phyloP scores from a whole-genome alignment of 92 coral and sea anemone genomes.

The Paramuricea clavata region DNA sequence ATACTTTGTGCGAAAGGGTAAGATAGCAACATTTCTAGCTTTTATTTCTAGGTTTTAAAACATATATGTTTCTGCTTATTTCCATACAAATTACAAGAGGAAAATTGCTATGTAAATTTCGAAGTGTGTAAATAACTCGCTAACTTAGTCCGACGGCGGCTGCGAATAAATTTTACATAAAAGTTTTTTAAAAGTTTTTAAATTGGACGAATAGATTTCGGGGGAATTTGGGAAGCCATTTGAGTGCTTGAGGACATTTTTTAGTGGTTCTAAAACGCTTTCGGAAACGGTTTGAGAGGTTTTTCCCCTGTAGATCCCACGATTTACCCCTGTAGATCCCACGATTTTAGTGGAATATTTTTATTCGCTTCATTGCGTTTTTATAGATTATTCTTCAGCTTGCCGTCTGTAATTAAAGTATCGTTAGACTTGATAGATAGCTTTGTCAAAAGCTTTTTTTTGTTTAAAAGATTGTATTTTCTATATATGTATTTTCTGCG shows the following conservation, averaged over 20 bases:
- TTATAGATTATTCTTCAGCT: not conserved
- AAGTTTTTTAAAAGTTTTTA: not conserved
- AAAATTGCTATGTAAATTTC: not conserved
- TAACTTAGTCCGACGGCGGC: slow-evolving; percentile 20
- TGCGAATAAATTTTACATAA: not conserved
- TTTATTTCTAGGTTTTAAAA: not conserved
- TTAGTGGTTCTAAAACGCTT: not conserved
- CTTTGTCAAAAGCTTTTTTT: not conserved
- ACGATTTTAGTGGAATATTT: not conserved
- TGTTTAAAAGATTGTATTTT: not conserved
- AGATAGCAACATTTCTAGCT: slow-evolving; percentile 23
- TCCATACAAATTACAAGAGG: not conserved
- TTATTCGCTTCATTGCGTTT: not conserved
- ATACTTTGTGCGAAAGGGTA: slow-evolving; percentile 97
- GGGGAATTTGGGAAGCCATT: not conserved
- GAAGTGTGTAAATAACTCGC: slow-evolving; percentile 18
- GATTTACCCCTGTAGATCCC: not conserved
- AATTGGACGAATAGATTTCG: not conserved
- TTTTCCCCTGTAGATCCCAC: not conserved
- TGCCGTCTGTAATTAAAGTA: not conserved
- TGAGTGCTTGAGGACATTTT: not conserved
- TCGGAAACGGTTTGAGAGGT: not conserved
- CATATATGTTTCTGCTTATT: not conserved
- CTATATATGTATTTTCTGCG: not conserved
- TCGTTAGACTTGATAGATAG: not conserved